Percentiles rank a stretch among this genome's conserved stretches.
Conservation (phyloP, 2,888 invertebrate genomes). For the Sialis lutaria region DNA sequence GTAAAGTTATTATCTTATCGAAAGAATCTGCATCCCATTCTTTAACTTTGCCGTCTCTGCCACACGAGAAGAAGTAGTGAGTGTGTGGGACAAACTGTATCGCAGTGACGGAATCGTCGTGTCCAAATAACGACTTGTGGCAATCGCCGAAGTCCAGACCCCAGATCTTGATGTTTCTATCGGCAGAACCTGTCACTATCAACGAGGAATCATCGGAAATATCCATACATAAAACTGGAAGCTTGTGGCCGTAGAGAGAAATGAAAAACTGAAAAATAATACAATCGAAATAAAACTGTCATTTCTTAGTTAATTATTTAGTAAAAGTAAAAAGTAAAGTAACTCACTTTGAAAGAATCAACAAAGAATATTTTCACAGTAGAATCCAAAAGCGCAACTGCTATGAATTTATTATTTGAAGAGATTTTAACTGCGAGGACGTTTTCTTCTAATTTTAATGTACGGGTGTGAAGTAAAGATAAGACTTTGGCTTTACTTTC, state of each 20-base stretch:
- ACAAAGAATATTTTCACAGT: slow-evolving; percentile 91
- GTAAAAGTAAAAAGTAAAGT: background rate
- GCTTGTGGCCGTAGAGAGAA: slow-evolving; percentile 88
- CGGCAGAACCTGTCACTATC: slow-evolving; percentile 87
- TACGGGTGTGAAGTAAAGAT: slow-evolving; percentile 61
- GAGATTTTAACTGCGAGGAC: slow-evolving; percentile 70
- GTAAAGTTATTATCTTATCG: slow-evolving; percentile 73
- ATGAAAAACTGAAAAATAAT: slow-evolving; percentile 53
- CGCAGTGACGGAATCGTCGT: slow-evolving; percentile 85
- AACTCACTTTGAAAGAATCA: slow-evolving; percentile 74
- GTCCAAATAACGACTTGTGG: slow-evolving; percentile 87
- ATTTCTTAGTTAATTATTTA: no score
- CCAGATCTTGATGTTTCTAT: slow-evolving; percentile 94
- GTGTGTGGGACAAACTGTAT: slow-evolving; percentile 79
- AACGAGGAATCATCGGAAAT: slow-evolving; percentile 76
- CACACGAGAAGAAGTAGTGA: slow-evolving; percentile 84
- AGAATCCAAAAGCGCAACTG: slow-evolving; percentile 77
- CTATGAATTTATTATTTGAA: slow-evolving; percentile 73
- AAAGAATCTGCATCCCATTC: slow-evolving; percentile 95
- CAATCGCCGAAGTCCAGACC: slow-evolving; percentile 99
- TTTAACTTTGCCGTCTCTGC: slow-evolving; percentile 87
- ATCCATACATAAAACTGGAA: slow-evolving; percentile 86
- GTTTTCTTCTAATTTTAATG: slow-evolving; percentile 73
- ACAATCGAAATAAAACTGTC: slow-evolving; percentile 16
- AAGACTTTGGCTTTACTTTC: slow-evolving; percentile 50